Conservation (phyloP, 2,797 vertebrate genomes). For the Nasua narica region DNA sequence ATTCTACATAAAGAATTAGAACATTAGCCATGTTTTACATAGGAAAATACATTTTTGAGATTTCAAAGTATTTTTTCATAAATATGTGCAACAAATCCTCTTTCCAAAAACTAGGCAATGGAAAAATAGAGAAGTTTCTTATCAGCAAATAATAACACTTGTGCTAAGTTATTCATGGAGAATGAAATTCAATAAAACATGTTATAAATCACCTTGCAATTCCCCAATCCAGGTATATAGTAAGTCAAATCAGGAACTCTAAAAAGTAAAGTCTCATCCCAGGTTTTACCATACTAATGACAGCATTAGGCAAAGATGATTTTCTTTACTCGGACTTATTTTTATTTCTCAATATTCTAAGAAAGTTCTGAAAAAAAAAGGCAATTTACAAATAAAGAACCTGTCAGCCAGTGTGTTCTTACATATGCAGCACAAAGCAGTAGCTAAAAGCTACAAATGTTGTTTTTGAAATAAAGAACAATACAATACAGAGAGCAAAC, state of each 20-base stretch:
- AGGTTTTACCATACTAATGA: not conserved
- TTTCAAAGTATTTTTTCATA: not conserved
- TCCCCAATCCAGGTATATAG: not conserved
- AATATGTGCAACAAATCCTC: not conserved
- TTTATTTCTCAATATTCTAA: constrained; percentile 4
- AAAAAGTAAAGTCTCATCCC: not conserved
- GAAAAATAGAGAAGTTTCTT: not conserved
- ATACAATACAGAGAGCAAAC: not conserved
- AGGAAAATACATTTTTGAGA: not conserved
- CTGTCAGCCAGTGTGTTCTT: not conserved
- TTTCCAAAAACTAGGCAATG: not conserved
- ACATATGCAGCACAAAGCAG: not conserved
- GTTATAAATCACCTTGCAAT: constrained; percentile 30
- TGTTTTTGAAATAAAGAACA: not conserved
- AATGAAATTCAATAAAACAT: constrained; percentile 20
- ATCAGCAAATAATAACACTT: constrained; percentile 37
- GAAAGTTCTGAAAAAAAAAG: not conserved
- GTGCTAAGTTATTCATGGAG: constrained; percentile 6
- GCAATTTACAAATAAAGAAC: not conserved
- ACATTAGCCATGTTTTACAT: not conserved
- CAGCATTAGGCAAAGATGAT: not conserved
- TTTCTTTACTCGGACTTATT: not conserved
- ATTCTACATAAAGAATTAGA: not conserved
- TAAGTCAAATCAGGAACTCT: not conserved
- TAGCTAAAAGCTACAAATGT: not conserved